Evolutionary conservation across 2,797 vertebrate genomes (phyloP).

Genomic region (Atherinosoma microstoma): DNA sequence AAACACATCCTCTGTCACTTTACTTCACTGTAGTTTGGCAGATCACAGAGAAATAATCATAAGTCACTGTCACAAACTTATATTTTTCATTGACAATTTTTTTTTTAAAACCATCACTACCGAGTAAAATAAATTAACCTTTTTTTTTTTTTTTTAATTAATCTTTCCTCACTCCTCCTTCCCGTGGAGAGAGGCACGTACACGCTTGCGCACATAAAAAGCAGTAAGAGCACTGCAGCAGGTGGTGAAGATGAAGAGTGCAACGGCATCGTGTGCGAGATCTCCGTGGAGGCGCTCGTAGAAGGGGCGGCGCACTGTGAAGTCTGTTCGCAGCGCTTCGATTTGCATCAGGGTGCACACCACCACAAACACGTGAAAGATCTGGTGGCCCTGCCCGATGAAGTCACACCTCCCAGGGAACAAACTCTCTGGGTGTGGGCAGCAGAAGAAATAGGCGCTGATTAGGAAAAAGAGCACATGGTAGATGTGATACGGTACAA

Average conservation of each 20-base stretch:
- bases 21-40: constrained; percentile 74
- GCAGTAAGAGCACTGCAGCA: constrained; percentile 91
- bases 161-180: constrained; percentile 75
- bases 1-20: constrained; percentile 47
- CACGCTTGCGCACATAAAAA: constrained; percentile 85
- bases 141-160: not conserved
- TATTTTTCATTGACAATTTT: constrained; percentile 58
- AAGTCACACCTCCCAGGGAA: constrained; percentile 92
- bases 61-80: constrained; percentile 63
- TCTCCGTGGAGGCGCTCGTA: constrained; percentile 89
- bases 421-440: constrained; percentile 93
- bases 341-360: constrained; percentile 93
- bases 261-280: constrained; percentile 87
- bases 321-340: constrained; percentile 92
- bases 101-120: constrained; percentile 54
- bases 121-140: constrained; percentile 46
- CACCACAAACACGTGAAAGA: constrained; percentile 93
- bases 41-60: constrained; percentile 65
- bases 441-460: constrained; percentile 93
- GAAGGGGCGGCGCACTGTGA: constrained; percentile 83
- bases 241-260: constrained; percentile 89
- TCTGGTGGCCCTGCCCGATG: constrained; percentile 94
- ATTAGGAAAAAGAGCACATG: constrained; percentile 93
- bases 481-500: constrained; percentile 90
- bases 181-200: constrained; percentile 81